Base-by-base conservation (phyloP, 2,888 invertebrate genomes). In the Diaperis boleti region DNA sequence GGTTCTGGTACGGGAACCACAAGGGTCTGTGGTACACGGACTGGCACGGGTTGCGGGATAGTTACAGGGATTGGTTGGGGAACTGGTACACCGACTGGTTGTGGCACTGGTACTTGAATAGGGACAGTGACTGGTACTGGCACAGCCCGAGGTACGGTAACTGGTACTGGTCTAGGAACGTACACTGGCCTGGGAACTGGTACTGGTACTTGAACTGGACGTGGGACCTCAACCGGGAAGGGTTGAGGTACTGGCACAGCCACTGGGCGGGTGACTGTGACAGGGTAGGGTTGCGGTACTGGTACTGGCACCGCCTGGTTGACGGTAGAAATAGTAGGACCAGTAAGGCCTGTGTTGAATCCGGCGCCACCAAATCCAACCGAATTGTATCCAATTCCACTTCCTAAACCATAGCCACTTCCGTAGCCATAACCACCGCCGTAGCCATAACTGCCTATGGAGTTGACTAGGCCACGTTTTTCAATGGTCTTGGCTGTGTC, bases 61-160 rank as follows among this genome's bases (percentile, higher is more conserved):
- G 84, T 83, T 17, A 85, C 85, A 1, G 86, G 84, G 59, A 84
- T 84, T 1, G 87, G 86, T 63, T 86, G 81, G 41, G 86, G 84
- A 0, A 86, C 80, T 1, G 81, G 79, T 6, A 85, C 80, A 2
- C 81, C 71, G 14, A 82, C 80, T 0, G 84, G 82, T 41, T 82
- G 78, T 0, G 82, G 81, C 2, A 79, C 78, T 47, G 82, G 76
- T 6, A 81, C 82, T 1, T 83, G 84, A 0, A 86, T 83, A 0
- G 83, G 83, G 0, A 77, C 73, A 3, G 73, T 70, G 1, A 74
- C 69, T 26, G 74, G 72, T 20, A 69, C 69, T 20, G 73, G 71
- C 29, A 55, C 73, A 56, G 52, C 72, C 31, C 68, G 14, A 66
- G 72, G 64, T 66, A 69, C 13, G 74, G 75, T 22, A 14, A 75